Evolutionary conservation across 2,113 vertebrate species (phyloP).

Genomic region (Antidorcas marsupialis): DNA sequence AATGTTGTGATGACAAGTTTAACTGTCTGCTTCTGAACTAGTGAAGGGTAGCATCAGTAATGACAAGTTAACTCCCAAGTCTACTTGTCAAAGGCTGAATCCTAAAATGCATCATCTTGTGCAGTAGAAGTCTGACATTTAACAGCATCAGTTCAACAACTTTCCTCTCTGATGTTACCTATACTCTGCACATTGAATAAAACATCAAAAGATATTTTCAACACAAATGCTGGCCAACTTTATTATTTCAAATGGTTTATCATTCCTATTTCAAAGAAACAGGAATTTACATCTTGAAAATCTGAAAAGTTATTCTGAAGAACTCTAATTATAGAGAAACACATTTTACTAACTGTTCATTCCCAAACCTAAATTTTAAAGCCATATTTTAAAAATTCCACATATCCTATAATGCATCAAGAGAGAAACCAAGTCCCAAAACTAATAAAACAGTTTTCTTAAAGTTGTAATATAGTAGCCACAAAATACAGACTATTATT

Average conservation of each 20-base stretch:
- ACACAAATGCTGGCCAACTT: background rate
- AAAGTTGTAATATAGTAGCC: background rate
- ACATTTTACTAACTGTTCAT: background rate
- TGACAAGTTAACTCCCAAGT: constrained; percentile 43
- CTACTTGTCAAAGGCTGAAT: constrained; percentile 37
- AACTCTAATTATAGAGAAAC: background rate
- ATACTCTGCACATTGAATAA: background rate
- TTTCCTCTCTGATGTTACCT: background rate
- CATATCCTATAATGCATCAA: background rate
- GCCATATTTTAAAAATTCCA: background rate
- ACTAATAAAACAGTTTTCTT: background rate
- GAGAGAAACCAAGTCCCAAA: background rate
- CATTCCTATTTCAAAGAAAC: background rate
- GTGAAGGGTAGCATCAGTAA: background rate
- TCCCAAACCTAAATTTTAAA: background rate
- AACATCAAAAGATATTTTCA: background rate
- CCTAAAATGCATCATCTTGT: background rate
- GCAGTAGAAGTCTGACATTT: constrained; percentile 14
- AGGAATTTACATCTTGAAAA: background rate
- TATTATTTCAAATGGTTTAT: background rate
- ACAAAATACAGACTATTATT: background rate
- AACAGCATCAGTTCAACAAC: background rate
- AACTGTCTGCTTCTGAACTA: constrained; percentile 31
- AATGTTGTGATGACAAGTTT: background rate
- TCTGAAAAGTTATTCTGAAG: constrained; percentile 5